Percentiles rank a stretch among this genome's conserved stretches.
phyloP scores from a whole-genome alignment of 1,140 invertebrate species.

The Littorina saxatilis region DNA sequence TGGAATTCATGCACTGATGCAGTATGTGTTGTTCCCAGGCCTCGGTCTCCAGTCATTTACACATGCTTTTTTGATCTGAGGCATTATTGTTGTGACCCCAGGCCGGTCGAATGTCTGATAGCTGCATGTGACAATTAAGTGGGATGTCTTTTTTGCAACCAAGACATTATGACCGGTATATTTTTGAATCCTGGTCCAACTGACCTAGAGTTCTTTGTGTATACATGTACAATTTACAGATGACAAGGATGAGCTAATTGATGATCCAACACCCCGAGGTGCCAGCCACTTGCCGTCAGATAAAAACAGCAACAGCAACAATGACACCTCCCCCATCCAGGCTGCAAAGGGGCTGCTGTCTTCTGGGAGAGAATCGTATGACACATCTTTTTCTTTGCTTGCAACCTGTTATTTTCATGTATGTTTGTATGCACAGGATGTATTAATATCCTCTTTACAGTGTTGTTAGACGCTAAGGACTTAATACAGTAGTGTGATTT shows the following conservation, averaged over 20 bases:
- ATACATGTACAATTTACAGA: slow-evolving; percentile 44
- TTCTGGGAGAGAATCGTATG: slow-evolving; percentile 55
- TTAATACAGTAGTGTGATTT: neutral
- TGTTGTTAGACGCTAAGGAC: neutral
- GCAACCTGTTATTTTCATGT: neutral
- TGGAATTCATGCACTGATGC: neutral
- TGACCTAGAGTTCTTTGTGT: no score
- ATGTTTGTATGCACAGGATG: neutral
- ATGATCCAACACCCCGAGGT: slow-evolving; percentile 24
- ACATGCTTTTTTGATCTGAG: no score
- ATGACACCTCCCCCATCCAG: slow-evolving; percentile 35
- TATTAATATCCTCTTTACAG: neutral
- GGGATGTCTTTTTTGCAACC: neutral
- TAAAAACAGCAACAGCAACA: slow-evolving; percentile 6
- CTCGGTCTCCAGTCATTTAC: no score
- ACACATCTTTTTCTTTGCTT: neutral
- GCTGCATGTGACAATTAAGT: neutral
- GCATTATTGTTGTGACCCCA: neutral
- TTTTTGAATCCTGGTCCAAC: no score
- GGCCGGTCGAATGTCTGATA: no score
- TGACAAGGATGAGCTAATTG: slow-evolving; percentile 56
- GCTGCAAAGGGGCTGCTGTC: slow-evolving; percentile 40
- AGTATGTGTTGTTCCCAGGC: neutral
- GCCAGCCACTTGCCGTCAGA: slow-evolving; percentile 14
- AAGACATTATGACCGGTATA: no score